phyloP scores from a whole-genome alignment of 1,140 invertebrate species.

The Triops cancriformis region DNA sequence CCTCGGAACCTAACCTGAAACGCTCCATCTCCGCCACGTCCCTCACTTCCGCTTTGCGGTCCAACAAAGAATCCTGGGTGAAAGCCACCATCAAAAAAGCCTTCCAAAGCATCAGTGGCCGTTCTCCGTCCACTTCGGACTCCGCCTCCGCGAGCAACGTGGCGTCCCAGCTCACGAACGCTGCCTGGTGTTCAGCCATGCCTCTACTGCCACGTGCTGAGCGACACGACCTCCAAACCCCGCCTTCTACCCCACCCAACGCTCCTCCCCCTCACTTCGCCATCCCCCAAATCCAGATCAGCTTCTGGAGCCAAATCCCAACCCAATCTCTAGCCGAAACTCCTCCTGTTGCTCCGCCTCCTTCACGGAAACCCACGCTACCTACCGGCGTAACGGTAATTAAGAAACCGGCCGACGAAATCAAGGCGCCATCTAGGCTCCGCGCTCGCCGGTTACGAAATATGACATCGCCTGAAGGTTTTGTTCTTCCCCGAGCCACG shows the following conservation, averaged over 20 bases:
- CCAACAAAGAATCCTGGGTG: slow-evolving; percentile 26
- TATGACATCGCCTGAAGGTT: background rate
- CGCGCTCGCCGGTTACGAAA: background rate
- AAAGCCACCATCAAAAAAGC: slow-evolving; percentile 25
- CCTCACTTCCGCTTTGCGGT: background rate
- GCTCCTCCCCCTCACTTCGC: background rate
- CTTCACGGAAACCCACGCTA: background rate
- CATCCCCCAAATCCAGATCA: slow-evolving; percentile 23
- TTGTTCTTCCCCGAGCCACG: background rate
- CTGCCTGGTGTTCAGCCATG: slow-evolving; percentile 22
- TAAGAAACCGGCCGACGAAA: background rate
- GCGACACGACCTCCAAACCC: background rate
- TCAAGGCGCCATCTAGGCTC: background rate
- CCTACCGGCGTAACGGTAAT: no score
- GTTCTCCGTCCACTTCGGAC: background rate
- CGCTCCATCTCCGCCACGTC: background rate
- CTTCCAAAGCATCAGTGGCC: slow-evolving; percentile 16
- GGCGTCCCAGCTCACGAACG: slow-evolving; percentile 21
- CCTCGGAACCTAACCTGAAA: slow-evolving; percentile 20
- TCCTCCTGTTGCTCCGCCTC: background rate
- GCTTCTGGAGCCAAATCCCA: slow-evolving; percentile 18
- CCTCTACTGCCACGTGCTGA: slow-evolving; percentile 18
- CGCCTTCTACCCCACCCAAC: background rate
- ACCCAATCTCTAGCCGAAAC: background rate
- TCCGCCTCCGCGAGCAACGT: slow-evolving; percentile 16